A percentile compares a stretch with the other conserved stretches of the same genome.
Conservation (phyloP, 1,140 invertebrate species). For the Philotrypesis tridentata region DNA sequence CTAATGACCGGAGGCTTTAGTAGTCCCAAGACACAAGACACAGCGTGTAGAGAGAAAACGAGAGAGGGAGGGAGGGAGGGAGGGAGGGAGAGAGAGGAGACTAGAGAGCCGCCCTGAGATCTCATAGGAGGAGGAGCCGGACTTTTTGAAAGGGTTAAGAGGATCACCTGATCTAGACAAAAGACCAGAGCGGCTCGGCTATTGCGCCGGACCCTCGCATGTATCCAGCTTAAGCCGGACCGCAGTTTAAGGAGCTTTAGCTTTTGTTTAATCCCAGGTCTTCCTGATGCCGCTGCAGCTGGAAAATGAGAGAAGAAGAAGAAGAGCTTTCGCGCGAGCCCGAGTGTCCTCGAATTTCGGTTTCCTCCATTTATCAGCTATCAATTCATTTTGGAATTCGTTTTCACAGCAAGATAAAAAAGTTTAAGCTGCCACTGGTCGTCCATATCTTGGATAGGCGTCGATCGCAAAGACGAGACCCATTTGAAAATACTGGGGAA, state of each 20-base stretch:
- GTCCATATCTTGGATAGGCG: no score
- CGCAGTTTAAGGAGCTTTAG: conserved; percentile 74
- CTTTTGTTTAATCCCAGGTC: conserved; percentile 70
- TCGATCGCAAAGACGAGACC: conserved; percentile 13
- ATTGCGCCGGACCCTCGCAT: conserved; percentile 64
- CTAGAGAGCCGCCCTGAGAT: no score
- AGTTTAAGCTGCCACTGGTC: no score
- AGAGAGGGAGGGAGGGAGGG: no score
- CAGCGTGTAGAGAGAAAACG: neutral
- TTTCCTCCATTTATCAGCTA: conserved; percentile 7
- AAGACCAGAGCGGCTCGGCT: conserved; percentile 52
- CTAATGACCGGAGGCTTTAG: conserved; percentile 5
- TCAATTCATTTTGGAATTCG: neutral
- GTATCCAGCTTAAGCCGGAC: conserved; percentile 72
- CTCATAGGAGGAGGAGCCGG: conserved; percentile 17
- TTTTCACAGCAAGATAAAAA: no score
- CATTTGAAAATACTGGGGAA: neutral
- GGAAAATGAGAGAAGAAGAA: neutral
- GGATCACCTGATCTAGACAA: conserved; percentile 63
- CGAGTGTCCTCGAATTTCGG: neutral
- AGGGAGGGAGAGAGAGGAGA: no score
- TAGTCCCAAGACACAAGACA: neutral
- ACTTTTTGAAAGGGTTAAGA: conserved; percentile 59
- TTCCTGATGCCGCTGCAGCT: neutral
- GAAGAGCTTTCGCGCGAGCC: neutral